These are phyloP conservation scores for Anastatus disparis DNA, from an alignment of 1,140 invertebrate species.

Conservation along the genomic window DNA sequence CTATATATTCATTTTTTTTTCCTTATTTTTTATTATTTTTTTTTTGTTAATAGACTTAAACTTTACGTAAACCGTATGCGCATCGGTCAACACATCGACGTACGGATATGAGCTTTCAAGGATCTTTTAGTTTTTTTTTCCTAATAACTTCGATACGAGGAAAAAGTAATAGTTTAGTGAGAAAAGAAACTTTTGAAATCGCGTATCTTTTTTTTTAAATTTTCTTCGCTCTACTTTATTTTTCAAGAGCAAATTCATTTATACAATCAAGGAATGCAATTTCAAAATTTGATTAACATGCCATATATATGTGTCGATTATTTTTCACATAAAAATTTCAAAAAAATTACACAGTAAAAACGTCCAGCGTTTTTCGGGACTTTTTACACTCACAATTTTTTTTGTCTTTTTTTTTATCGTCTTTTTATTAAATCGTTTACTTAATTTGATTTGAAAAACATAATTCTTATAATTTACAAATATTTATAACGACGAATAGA, in stretches of 20 bases:
- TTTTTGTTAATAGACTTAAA: constrained; percentile 31
- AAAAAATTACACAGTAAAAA: constrained; percentile 24
- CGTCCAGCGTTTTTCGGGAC: constrained; percentile 36
- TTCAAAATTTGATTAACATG: constrained; percentile 17
- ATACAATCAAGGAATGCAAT: constrained; percentile 17
- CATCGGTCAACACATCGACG: not conserved
- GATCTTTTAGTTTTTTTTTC: constrained; percentile 25
- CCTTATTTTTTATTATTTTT: not conserved
- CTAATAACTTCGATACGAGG: not conserved
- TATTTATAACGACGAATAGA: constrained; percentile 12
- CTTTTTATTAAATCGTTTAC: not conserved
- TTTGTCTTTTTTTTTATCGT: not conserved
- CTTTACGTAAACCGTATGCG: constrained; percentile 14
- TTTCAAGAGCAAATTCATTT: not conserved
- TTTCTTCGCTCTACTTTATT: not conserved
- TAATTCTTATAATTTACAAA: constrained; percentile 20
- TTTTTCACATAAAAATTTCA: constrained; percentile 9
- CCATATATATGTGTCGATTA: constrained; percentile 6
- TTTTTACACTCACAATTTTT: constrained; percentile 1
- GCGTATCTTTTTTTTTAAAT: not conserved
- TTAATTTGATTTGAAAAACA: constrained; percentile 5
- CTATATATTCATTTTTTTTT: not conserved
- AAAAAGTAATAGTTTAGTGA: constrained; percentile 10
- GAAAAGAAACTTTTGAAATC: constrained; percentile 39
- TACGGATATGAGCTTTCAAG: constrained; percentile 29